Conservation (phyloP, 2,888 invertebrate species). For the Myopa tessellatipennis region DNA sequence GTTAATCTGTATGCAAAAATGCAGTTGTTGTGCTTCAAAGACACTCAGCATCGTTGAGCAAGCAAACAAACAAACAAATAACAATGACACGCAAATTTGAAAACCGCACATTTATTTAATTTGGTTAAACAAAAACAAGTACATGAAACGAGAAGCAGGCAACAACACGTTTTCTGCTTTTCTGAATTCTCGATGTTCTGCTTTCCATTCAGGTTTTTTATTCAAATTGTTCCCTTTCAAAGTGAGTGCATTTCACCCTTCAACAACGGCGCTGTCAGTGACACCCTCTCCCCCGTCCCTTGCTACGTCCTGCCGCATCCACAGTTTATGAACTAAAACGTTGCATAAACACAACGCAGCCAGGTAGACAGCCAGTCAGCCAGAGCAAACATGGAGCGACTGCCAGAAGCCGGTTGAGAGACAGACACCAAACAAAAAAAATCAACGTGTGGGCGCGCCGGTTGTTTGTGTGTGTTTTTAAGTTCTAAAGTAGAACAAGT, state of each 20-base stretch:
- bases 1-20: not conserved
- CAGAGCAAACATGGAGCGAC: constrained; percentile 23
- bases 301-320: not conserved
- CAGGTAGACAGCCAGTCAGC: not conserved
- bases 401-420: not conserved
- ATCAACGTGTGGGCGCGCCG: not conserved
- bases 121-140: constrained; percentile 16
- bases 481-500: not conserved
- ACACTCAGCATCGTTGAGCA: not conserved
- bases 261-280: not conserved
- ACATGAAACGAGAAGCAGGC: not conserved
- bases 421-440: not conserved
- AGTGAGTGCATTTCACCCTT: not conserved
- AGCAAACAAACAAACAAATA: too few species aligned
- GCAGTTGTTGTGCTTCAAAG: not conserved
- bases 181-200: not conserved
- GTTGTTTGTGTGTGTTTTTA: not conserved
- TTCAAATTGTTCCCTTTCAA: constrained; percentile 9
- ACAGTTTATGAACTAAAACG: constrained; percentile 21
- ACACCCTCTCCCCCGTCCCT: constrained; percentile 1
- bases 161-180: too few species aligned
- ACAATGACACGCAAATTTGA: not conserved
- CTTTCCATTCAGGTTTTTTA: not conserved
- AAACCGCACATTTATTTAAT: not conserved
- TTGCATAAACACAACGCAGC: constrained; percentile 18